Conservation (phyloP, 2,113 vertebrate species). For the Ascaphus truei region DNA sequence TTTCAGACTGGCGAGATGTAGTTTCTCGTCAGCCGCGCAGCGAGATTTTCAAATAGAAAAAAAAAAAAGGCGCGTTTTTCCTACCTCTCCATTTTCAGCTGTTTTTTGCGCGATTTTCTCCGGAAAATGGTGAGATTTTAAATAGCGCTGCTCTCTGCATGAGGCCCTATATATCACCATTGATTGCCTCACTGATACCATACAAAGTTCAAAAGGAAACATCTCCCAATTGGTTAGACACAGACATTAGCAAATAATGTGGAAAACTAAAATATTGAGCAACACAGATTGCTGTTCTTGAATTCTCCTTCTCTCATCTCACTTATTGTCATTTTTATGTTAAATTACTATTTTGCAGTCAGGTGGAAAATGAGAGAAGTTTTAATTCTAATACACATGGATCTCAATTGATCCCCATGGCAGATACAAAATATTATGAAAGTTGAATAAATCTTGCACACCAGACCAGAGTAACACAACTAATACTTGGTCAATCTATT, state of each 20-base stretch:
- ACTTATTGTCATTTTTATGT: slow-evolving; percentile 33
- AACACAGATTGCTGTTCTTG: background rate
- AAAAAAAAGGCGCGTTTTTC: too few relatives aligned
- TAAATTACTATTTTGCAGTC: slow-evolving; percentile 30
- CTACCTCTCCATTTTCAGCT: too few relatives aligned
- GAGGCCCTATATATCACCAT: background rate
- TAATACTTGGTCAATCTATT: too few relatives aligned
- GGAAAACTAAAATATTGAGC: background rate
- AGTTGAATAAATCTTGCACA: slow-evolving; percentile 10
- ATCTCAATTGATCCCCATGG: slow-evolving; percentile 22
- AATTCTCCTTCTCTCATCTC: background rate
- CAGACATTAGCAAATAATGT: background rate
- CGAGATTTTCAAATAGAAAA: too few relatives aligned
- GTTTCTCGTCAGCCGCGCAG: too few relatives aligned
- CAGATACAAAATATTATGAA: slow-evolving; percentile 23
- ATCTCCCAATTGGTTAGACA: slow-evolving; percentile 10
- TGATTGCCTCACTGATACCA: background rate
- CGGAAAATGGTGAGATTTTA: too few relatives aligned
- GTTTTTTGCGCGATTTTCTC: too few relatives aligned
- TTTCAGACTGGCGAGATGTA: too few relatives aligned
- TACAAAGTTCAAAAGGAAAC: background rate
- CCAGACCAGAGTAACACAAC: background rate
- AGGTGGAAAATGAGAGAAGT: slow-evolving; percentile 31
- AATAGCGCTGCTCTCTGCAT: too few relatives aligned
- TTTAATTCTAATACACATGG: slow-evolving; percentile 29